phyloP scores from a whole-genome alignment of 2,888 invertebrate species.

The Catocala nupta region DNA sequence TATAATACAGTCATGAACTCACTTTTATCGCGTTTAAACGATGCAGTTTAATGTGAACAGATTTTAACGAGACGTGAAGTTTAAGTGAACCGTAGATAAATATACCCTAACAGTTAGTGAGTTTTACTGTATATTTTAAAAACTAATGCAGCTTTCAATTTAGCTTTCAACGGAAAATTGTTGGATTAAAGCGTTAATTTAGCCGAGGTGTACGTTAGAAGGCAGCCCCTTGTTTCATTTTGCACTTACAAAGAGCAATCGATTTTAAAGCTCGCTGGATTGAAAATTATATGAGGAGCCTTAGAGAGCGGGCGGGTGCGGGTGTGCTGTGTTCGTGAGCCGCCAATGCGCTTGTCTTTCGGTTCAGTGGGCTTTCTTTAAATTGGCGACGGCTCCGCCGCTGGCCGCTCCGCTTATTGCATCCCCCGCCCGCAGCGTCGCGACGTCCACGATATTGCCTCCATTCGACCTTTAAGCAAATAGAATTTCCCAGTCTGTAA shows the following conservation, averaged over 20 bases:
- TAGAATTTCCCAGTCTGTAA: conserved; percentile 84
- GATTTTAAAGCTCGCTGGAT: conserved; percentile 87
- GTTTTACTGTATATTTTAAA: conserved; percentile 52
- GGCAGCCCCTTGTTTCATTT: conserved; percentile 73
- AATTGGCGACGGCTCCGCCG: conserved; percentile 85
- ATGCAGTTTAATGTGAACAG: conserved; percentile 28
- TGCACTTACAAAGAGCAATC: conserved; percentile 86
- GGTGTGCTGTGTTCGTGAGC: conserved; percentile 79
- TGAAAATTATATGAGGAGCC: conserved; percentile 87
- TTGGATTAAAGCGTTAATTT: conserved; percentile 73
- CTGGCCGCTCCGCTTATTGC: conserved; percentile 86
- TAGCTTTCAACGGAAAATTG: conserved; percentile 58
- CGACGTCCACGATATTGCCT: conserved; percentile 86
- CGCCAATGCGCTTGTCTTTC: conserved; percentile 88
- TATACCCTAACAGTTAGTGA: conserved; percentile 41
- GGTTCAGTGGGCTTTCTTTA: conserved; percentile 88
- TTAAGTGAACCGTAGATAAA: conserved; percentile 40
- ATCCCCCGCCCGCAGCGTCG: conserved; percentile 82
- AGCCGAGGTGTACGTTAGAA: conserved; percentile 64
- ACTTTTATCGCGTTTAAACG: conserved; percentile 31
- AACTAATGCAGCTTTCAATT: conserved; percentile 54
- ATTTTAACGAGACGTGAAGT: conserved; percentile 40
- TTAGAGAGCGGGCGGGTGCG: conserved; percentile 75
- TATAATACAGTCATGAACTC: conserved; percentile 17
- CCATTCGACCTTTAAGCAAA: conserved; percentile 86